A percentile compares a stretch with the other conserved stretches of the same genome.
Conservation (phyloP, 2,797 vertebrate genomes). For the Dryobates pubescens region DNA sequence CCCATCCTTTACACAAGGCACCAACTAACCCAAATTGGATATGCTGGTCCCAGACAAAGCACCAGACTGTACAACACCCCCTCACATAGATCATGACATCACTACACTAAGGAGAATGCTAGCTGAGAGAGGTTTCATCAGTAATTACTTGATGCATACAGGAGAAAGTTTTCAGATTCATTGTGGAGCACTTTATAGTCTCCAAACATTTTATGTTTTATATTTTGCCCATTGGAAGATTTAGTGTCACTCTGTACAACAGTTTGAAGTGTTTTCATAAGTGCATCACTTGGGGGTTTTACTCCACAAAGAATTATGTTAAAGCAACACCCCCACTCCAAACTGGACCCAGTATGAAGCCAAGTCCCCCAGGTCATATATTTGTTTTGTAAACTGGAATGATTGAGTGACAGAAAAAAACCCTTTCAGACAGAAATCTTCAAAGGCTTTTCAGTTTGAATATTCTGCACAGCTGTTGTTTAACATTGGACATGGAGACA, state of each 20-base stretch:
- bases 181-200: neutral
- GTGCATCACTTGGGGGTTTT: neutral
- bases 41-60: neutral
- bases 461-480: constrained; percentile 52
- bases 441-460: constrained; percentile 17
- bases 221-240: neutral
- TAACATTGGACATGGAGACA: neutral
- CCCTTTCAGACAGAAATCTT: neutral
- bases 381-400: constrained; percentile 22
- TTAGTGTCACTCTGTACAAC: neutral
- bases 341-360: neutral
- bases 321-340: neutral
- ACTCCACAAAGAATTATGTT: neutral
- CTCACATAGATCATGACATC: neutral
- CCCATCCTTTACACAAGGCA: neutral
- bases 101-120: neutral
- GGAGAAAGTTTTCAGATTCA: neutral
- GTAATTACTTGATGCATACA: neutral
- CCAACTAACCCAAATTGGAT: neutral
- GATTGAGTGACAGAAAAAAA: constrained; percentile 8
- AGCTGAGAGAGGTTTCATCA: neutral
- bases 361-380: neutral
- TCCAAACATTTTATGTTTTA: neutral
- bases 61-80: neutral
- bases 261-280: neutral